These are phyloP conservation scores for Heteromurus nitidus DNA, from an alignment of 2,888 invertebrate species.

Conservation along the genomic window DNA sequence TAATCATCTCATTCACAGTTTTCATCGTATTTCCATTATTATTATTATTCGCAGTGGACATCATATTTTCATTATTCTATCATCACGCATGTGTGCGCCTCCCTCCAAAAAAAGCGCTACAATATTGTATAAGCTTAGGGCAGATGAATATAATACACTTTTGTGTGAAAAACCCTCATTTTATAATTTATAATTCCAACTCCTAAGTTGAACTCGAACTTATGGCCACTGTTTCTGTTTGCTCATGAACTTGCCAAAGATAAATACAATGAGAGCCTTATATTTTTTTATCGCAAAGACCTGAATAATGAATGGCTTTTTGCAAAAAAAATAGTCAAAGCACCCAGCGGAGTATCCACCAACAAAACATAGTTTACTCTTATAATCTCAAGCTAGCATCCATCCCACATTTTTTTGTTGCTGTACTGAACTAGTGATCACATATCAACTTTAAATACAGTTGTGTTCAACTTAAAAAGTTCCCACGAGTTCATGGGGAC, in stretches of 20 bases:
- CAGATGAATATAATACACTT: too few relatives aligned
- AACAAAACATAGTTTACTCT: not conserved
- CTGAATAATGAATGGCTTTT: constrained; percentile 56
- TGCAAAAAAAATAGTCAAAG: not conserved
- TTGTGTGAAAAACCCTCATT: too few relatives aligned
- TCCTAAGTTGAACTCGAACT: too few relatives aligned
- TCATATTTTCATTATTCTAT: not conserved
- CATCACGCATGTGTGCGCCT: too few relatives aligned
- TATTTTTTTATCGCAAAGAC: constrained; percentile 59
- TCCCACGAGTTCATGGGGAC: constrained; percentile 68
- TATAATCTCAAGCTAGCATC: not conserved
- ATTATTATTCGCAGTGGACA: not conserved
- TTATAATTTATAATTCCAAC: too few relatives aligned
- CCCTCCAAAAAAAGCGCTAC: too few relatives aligned
- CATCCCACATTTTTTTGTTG: not conserved
- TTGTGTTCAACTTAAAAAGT: constrained; percentile 45
- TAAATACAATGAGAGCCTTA: not conserved
- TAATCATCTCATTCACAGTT: not conserved
- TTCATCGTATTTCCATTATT: not conserved
- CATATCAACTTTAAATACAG: constrained; percentile 47
- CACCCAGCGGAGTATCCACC: not conserved
- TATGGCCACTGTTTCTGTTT: too few relatives aligned
- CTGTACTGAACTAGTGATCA: constrained; percentile 41
- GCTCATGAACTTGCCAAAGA: constrained; percentile 57
- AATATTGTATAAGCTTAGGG: too few relatives aligned